Conservation (phyloP, 92 coral and sea anemone species). For the Paramuricea clavata region DNA sequence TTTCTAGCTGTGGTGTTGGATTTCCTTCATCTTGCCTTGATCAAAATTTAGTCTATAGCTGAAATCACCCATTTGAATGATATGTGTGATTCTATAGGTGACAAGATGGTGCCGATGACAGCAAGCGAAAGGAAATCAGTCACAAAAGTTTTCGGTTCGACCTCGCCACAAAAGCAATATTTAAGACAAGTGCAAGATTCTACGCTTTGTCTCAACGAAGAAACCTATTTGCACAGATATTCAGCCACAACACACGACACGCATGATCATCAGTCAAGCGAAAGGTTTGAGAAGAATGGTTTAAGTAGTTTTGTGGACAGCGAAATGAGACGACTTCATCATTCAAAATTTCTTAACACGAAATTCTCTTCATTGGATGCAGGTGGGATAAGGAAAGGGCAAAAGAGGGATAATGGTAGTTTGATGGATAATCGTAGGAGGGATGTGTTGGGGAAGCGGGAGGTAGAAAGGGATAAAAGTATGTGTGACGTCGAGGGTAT, state of each 20-base stretch:
- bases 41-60: no score
- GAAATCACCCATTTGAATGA: no score
- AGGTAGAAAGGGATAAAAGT: background rate
- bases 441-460: background rate
- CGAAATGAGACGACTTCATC: conserved; percentile 28
- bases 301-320: conserved; percentile 21
- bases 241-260: background rate
- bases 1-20: no score
- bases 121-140: conserved; percentile 14
- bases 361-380: background rate
- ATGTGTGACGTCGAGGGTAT: background rate
- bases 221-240: background rate
- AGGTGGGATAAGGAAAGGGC: background rate
- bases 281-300: conserved; percentile 21
- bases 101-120: background rate
- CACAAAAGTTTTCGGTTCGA: conserved; percentile 25
- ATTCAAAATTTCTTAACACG: conserved; percentile 19
- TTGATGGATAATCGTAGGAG: background rate
- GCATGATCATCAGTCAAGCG: background rate
- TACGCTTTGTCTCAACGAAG: background rate
- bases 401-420: background rate
- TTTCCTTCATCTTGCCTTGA: no score
- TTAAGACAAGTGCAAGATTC: background rate
- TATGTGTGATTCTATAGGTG: background rate
- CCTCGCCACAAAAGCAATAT: conserved; percentile 17